phyloP scores from a whole-genome alignment of 2,113 vertebrate genomes.

The Centropus unirufus region DNA sequence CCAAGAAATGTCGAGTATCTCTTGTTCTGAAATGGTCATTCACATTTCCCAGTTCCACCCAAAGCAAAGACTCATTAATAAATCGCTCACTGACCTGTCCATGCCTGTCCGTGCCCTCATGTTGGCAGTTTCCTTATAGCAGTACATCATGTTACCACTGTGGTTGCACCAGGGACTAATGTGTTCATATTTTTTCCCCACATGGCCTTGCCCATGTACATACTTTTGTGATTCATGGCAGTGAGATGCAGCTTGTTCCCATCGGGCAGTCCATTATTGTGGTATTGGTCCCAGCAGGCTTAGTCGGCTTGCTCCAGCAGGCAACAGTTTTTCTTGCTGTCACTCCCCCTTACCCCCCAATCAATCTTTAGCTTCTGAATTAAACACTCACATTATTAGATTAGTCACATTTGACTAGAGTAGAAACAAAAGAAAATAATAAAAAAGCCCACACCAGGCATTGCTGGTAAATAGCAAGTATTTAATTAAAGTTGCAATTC shows the following conservation, averaged over 20 bases:
- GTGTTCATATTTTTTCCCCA: not conserved
- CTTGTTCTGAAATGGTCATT: not conserved
- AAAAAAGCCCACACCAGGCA: not conserved
- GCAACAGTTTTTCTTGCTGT: not conserved
- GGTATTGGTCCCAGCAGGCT: not conserved
- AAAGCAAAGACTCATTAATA: not conserved
- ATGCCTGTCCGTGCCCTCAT: accelerated
- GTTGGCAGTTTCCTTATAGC: not conserved
- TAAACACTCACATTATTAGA: not conserved
- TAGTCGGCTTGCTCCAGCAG: not conserved
- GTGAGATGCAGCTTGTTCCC: not conserved
- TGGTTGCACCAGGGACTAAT: accelerated
- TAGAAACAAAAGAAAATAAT: not conserved
- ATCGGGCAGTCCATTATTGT: not conserved
- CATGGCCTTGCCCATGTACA: not conserved
- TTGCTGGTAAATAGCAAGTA: not conserved
- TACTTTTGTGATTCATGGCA: not conserved
- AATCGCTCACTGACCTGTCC: accelerated
- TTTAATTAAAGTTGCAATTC: not conserved
- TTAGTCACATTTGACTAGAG: not conserved
- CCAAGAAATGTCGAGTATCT: not conserved
- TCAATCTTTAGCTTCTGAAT: not conserved
- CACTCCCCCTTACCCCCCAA: not conserved
- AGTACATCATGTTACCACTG: not conserved
- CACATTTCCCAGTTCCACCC: not conserved